Base-by-base conservation (phyloP, 2,888 invertebrate species). In the Eueremaeus valkanovi region DNA sequence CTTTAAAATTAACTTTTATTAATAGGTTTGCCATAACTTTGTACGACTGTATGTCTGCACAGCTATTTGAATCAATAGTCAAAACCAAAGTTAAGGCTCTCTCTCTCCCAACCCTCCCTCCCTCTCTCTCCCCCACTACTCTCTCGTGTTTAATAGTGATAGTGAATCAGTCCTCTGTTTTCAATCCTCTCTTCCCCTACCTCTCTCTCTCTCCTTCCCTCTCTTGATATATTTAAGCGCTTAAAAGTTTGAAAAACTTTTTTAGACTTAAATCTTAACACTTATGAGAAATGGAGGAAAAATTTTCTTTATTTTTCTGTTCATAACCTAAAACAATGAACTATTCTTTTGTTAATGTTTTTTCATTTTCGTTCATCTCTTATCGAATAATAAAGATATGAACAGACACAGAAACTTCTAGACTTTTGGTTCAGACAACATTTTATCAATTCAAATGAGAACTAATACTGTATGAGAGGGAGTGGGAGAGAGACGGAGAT, bases 371-470 rank as follows among this genome's bases (percentile, higher is more conserved):
- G 9, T 45, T 16, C 8, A 3, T 16, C 16, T 45, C 16, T 45
- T 45, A 45, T 45, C 45, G 3, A 45, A 45, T 45, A 29, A 3
- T 55, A 27, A 13, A 55, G 8, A 55, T 27, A 5, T 55, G 27
- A 55, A 45, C 9, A 42, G 42, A 11, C 42, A 42, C 16, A 42
- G 24, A 55, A 55, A 55, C 18, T 51, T 51, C 51, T 24, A 27
- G 55, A 24, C 8, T 55, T 9, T 9, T 55, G 16, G 18, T 3
- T 18, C 9, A 45, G 18, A 45, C 6, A 55, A 3, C 24, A 21
- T 27, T 55, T 55, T 51, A 51, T 55, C 55, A 55, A 29, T 55
- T 55, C 21, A 55, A 24, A 51, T 51, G n/a, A 51, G 18, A 51
- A 6, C 5, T 42, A 9, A 42, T 42, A 16, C 21, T 27, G 24